Base-by-base conservation (phyloP, 2,113 vertebrate species). In the Gymnarchus niloticus region DNA sequence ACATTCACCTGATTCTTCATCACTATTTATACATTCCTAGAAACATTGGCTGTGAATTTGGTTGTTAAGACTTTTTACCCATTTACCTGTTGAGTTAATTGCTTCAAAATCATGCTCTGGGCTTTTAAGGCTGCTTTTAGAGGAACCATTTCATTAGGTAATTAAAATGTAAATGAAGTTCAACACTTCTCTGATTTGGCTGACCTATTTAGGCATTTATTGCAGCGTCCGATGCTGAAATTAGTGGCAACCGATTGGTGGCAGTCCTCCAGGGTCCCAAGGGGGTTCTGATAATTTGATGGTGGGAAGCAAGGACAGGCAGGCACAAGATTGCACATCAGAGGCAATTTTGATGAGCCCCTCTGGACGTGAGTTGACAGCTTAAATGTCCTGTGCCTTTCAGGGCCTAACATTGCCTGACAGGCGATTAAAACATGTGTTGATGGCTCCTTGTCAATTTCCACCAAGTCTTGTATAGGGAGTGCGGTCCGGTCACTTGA, bases 111-210 rank as follows among this genome's bases (percentile, higher is more conserved):
- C 56, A 21, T 61, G 41, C 8, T 28, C 25, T 48, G 56, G 21
- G 44, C 54, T 82, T 65, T 12, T 86, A 59, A 51, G 46, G 44
- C 46, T 48, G 85, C 46, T 61, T 56, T 61, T n/a, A 61, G 17
- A 14, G 56, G 44, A 81, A 6, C 41, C 44, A 8, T 49, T 56
- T 86, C 54, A 82, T 81, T 28, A 46, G 56, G 56, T 52, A 86
- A 86, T 86, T 86, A 81, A 86, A 86, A 86, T 86, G 85, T 80
- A 86, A 86, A 86, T 86, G n/a, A 56, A 61, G 85, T 61, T 61
- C 56, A 54, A 28, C 46, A 44, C 56, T 21, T 81, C 23, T 81
- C 56, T n/a, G 56, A 44, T 61, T 80, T 86, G 77, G 77, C 56
- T 48, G 56, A 86, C 78, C 44, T 51, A 86, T 86, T 65, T 86